Evolutionary conservation across 2,113 vertebrate species (phyloP).

Genomic region (Gallinago undulata): DNA sequence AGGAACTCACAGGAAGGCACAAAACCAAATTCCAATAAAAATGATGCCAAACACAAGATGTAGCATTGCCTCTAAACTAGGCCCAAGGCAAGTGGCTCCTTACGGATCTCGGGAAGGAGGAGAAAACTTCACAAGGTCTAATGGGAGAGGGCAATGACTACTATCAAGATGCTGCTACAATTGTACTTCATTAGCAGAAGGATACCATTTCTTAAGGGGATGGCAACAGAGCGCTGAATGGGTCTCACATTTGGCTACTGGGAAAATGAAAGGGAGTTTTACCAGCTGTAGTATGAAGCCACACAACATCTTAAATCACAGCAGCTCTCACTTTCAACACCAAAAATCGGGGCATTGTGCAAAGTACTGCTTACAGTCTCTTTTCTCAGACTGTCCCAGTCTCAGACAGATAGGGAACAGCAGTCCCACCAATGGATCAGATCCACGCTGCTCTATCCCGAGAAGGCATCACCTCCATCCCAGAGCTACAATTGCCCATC

Average conservation of each 20-base stretch:
- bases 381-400: not conserved
- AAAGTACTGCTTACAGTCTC: not conserved
- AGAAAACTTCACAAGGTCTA: too few relatives aligned
- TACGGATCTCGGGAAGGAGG: too few relatives aligned
- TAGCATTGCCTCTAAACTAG: too few relatives aligned
- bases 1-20: too few relatives aligned
- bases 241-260: not conserved
- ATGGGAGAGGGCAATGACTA: too few relatives aligned
- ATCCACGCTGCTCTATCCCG: not conserved
- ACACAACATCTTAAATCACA: not conserved
- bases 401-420: not conserved
- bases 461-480: not conserved
- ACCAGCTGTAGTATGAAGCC: not conserved
- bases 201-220: not conserved
- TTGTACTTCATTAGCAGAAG: too few relatives aligned
- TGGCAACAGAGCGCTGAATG: not conserved
- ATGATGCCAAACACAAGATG: too few relatives aligned
- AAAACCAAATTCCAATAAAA: too few relatives aligned
- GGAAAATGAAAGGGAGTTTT: not conserved
- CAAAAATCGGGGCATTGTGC: not conserved
- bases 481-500: not conserved
- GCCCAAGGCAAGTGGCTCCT: too few relatives aligned
- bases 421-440: not conserved
- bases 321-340: not conserved
- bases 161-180: too few relatives aligned